Percentiles rank a stretch among this genome's conserved stretches.
Conservation (phyloP, 2,797 vertebrate species). For the Chelonia mydas region DNA sequence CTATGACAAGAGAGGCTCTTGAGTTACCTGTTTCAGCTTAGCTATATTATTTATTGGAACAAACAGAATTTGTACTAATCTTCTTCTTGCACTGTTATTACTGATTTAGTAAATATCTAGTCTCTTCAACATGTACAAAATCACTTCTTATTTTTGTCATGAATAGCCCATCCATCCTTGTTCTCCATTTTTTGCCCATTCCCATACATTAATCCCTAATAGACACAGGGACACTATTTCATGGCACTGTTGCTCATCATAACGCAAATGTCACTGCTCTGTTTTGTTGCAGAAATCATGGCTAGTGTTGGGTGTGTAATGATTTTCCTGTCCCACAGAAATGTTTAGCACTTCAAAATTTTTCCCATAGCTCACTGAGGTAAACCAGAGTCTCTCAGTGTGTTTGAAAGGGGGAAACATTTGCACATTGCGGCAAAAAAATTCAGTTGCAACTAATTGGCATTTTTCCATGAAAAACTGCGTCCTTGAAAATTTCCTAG, state of each 20-base stretch:
- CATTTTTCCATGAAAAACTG: neutral
- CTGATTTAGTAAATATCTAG: neutral
- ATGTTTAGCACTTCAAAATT: neutral
- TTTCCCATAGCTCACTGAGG: neutral
- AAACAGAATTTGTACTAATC: neutral
- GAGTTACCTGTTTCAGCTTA: neutral
- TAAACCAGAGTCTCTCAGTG: neutral
- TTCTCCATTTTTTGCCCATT: neutral
- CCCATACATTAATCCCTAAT: neutral
- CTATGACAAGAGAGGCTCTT: neutral
- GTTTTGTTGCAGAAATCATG: neutral
- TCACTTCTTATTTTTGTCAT: neutral
- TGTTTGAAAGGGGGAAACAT: neutral
- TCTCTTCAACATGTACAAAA: neutral
- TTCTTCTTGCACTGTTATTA: neutral
- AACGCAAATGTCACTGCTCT: neutral
- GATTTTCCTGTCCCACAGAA: neutral
- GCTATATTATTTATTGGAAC: neutral
- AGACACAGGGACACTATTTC: neutral
- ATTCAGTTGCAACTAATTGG: neutral
- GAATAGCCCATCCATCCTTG: neutral
- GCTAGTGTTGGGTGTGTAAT: neutral
- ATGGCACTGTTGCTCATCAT: neutral
- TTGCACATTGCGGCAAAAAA: neutral
- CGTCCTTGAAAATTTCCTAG: neutral